These are phyloP conservation scores for Pterobdella sp. DNA, from an alignment of 2,888 invertebrate species.

Conservation along the genomic window DNA sequence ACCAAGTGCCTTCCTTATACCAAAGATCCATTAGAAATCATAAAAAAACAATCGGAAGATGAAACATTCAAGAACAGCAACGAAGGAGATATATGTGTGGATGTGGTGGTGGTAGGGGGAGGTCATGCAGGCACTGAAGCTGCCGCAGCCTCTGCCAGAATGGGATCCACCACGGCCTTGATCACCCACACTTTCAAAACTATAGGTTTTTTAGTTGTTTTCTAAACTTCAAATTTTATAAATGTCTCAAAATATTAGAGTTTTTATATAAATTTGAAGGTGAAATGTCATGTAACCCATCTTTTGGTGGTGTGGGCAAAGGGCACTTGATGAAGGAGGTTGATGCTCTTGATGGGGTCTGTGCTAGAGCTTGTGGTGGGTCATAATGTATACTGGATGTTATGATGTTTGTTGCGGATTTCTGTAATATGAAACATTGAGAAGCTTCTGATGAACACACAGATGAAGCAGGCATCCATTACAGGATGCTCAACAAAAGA, in stretches of 20 bases:
- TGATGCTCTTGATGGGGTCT: slow-evolving; percentile 79
- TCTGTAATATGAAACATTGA: not conserved
- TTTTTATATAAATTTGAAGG: no score
- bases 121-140: slow-evolving; percentile 87
- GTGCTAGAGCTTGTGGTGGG: slow-evolving; percentile 66
- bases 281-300: slow-evolving; percentile 88
- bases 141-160: slow-evolving; percentile 71
- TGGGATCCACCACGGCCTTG: slow-evolving; percentile 70
- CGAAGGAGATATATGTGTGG: slow-evolving; percentile 18
- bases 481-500: slow-evolving; percentile 68
- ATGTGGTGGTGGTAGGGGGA: slow-evolving; percentile 74
- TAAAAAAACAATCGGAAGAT: no score
- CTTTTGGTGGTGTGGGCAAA: slow-evolving; percentile 85
- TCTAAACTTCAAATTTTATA: no score
- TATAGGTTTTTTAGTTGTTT: slow-evolving; percentile 56
- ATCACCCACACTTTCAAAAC: slow-evolving; percentile 75
- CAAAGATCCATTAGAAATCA: no score
- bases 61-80: no score
- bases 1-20: no score
- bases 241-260: no score
- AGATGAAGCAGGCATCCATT: slow-evolving; percentile 69
- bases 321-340: slow-evolving; percentile 78
- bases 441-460: not conserved
- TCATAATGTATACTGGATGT: not conserved
- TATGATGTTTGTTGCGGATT: not conserved